phyloP scores from a whole-genome alignment of 2,888 invertebrate genomes.

The Philonicus albiceps region DNA sequence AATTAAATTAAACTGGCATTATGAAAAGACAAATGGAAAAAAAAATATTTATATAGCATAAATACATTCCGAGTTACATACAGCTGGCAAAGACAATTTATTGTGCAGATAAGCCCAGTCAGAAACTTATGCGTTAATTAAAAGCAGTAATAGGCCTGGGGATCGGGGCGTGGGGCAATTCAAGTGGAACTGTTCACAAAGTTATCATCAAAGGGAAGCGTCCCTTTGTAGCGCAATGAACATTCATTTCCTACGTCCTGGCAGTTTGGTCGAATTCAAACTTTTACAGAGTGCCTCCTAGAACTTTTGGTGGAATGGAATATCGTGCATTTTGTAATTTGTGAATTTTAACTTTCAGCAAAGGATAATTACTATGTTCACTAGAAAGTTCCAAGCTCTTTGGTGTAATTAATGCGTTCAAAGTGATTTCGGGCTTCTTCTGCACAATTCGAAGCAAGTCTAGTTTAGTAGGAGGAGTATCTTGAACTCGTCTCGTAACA shows the following conservation, averaged over 20 bases:
- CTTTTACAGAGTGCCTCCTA: not conserved
- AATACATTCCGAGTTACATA: not conserved
- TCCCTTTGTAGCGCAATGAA: not conserved
- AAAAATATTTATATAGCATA: not conserved
- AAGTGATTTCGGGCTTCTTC: not conserved
- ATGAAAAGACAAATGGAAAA: not conserved
- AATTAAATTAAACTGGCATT: slow-evolving; percentile 23
- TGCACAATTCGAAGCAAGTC: not conserved
- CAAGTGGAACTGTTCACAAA: not conserved
- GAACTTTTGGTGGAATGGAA: not conserved
- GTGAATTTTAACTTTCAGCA: not conserved
- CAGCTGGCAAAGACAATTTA: not conserved
- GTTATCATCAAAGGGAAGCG: not conserved
- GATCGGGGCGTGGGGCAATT: not conserved
- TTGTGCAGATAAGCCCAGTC: not conserved
- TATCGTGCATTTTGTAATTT: not conserved
- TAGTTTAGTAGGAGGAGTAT: not conserved
- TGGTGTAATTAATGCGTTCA: not conserved
- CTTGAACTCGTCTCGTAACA: not conserved
- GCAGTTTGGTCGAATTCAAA: not conserved
- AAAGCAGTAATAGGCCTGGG: not conserved
- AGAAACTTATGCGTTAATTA: not conserved
- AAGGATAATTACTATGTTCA: not conserved
- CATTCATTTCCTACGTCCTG: not conserved
- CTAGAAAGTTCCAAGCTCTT: not conserved